Evolutionary conservation across 2,113 vertebrate species (phyloP).

Genomic region (Zosterops pallidus): DNA sequence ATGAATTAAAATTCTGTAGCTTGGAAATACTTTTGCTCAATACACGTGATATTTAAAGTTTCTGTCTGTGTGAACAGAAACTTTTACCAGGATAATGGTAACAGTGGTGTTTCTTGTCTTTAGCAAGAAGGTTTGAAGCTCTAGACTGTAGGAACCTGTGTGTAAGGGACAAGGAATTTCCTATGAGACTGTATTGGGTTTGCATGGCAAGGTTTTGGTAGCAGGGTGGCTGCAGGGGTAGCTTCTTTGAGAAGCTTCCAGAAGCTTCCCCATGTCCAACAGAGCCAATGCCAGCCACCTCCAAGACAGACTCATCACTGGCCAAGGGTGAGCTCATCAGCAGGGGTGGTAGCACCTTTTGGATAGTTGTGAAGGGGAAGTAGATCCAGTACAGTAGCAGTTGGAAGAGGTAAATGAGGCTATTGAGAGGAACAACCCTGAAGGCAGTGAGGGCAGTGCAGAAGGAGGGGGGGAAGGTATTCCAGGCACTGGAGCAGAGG

Average conservation of each 20-base stretch:
- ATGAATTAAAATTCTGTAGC: background rate
- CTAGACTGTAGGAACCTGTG: background rate
- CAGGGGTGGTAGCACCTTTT: rapidly evolving
- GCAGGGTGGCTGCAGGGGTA: background rate
- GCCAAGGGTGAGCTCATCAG: background rate
- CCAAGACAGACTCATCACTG: rapidly evolving
- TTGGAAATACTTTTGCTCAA: background rate
- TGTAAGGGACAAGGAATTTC: background rate
- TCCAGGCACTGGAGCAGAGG: background rate
- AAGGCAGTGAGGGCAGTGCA: background rate
- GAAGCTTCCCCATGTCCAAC: rapidly evolving
- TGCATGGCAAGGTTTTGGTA: background rate
- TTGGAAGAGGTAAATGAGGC: background rate
- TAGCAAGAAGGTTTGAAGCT: background rate
- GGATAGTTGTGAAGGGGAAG: background rate
- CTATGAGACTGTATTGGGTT: background rate
- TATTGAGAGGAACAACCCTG: background rate
- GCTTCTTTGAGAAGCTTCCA: background rate
- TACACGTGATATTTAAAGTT: background rate
- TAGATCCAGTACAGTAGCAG: background rate
- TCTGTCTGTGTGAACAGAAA: background rate
- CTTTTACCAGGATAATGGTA: background rate
- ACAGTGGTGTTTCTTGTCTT: background rate
- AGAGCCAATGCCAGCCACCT: background rate
- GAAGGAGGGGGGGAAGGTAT: background rate